Evolutionary conservation across 2,113 vertebrate species (phyloP), one percentile per base, ranked within the genome.

Genomic region (Amia ocellicauda): DNA sequence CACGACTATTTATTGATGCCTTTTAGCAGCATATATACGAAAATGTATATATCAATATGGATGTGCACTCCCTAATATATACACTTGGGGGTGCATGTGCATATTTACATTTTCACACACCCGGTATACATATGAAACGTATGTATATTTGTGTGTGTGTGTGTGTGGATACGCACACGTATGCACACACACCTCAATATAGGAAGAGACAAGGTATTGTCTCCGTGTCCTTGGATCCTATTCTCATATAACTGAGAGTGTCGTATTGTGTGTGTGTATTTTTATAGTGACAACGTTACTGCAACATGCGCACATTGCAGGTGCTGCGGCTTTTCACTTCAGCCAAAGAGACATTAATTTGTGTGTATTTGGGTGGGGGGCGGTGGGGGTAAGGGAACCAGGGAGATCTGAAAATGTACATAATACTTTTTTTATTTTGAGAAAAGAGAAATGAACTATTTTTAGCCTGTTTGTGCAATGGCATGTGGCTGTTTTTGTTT

Each of bases 1-100:
- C 80, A 81, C 85, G 88, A 88, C 89, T 97, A 96, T 98, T 97
- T 97, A 99, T 97, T 94, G 93, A 92, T 94, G 93, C 93, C 93
- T 97, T 96, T 77, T 89, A 87, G 85, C 86, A 86, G 71, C 84
- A 60, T 67, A 71, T 70, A 64, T 71, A 80, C 73, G 75, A 60
- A 31, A 69, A 74, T 72, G 81, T 69, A 67, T 66, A 65, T 26
- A 45, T 64, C 40, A 64, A 62, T 67, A 63, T 52, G n/a, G n/a
- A 62, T 10, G 59, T 50, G 40, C 24, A n/a, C n/a, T n/a, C n/a
- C n/a, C n/a, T n/a, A n/a, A n/a, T n/a, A n/a, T n/a, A n/a, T n/a
- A n/a, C n/a, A n/a, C n/a, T n/a, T n/a, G n/a, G n/a, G n/a, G n/a
- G n/a, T n/a, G n/a, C n/a, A n/a, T n/a, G n/a, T n/a, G n/a, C n/a